Percentiles rank a stretch among this genome's conserved stretches.
These are phyloP conservation scores for Anthopleura sola DNA, from an alignment of 64 coral and sea anemone species.

Conservation along the genomic window DNA sequence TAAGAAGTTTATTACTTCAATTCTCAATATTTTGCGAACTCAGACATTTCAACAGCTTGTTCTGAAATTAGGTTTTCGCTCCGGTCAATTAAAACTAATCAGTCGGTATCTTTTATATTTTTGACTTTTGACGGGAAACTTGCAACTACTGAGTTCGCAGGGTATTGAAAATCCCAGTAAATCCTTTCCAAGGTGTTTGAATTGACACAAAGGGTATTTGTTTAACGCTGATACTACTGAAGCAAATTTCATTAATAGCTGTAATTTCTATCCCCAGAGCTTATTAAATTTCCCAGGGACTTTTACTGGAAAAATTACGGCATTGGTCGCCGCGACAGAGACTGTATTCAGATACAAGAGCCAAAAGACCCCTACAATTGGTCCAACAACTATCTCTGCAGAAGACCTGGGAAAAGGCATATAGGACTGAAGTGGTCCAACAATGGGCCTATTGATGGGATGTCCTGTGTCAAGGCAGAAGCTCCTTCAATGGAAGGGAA, in stretches of 20 bases:
- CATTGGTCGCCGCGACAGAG: slow-evolving; percentile 4
- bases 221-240: too few relatives aligned
- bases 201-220: too few relatives aligned
- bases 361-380: slow-evolving; percentile 46
- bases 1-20: too few relatives aligned
- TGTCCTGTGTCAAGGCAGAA: background rate
- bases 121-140: too few relatives aligned
- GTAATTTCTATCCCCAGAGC: background rate
- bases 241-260: background rate
- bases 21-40: too few relatives aligned
- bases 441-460: background rate
- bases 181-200: too few relatives aligned
- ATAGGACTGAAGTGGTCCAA: slow-evolving; percentile 35
- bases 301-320: slow-evolving; percentile 77
- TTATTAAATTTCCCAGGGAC: slow-evolving; percentile 47
- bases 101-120: too few relatives aligned
- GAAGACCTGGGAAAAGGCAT: slow-evolving; percentile 14
- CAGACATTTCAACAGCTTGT: too few relatives aligned
- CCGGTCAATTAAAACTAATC: too few relatives aligned
- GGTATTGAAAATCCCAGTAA: too few relatives aligned
- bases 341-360: slow-evolving; percentile 58
- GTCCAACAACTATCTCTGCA: slow-evolving; percentile 72
- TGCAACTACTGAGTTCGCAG: too few relatives aligned
- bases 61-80: too few relatives aligned
- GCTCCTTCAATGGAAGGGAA: slow-evolving; percentile 37